Percentiles rank a stretch among this genome's conserved stretches.
Conservation (phyloP, 2,888 invertebrate genomes). For the Dioctria rufipes region DNA sequence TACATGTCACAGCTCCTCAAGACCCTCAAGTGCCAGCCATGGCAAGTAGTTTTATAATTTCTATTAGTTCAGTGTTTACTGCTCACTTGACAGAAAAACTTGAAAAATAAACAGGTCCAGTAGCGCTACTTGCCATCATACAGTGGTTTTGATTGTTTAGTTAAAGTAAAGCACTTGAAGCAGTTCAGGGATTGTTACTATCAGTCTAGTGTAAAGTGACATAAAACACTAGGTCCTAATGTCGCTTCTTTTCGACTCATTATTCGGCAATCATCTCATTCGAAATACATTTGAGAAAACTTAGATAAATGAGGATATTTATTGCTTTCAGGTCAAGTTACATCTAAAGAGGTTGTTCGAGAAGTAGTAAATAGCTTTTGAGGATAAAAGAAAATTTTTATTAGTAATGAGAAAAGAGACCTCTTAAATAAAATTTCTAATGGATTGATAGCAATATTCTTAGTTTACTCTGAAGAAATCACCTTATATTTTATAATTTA, state of each 20-base stretch:
- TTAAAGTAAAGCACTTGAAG: slow-evolving; percentile 49
- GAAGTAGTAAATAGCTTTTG: too few relatives aligned
- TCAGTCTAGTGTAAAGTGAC: slow-evolving; percentile 56
- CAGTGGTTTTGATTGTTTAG: slow-evolving; percentile 42
- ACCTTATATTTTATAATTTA: too few relatives aligned
- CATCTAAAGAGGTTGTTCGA: too few relatives aligned
- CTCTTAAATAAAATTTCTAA: too few relatives aligned
- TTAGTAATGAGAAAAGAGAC: too few relatives aligned
- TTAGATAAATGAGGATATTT: too few relatives aligned
- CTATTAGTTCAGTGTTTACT: slow-evolving; percentile 17
- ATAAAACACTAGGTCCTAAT: slow-evolving; percentile 52
- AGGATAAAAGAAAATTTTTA: too few relatives aligned
- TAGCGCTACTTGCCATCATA: slow-evolving; percentile 29
- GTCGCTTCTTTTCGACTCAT: slow-evolving; percentile 49
- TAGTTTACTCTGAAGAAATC: too few relatives aligned
- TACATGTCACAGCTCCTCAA: slow-evolving; percentile 56
- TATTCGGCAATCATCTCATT: too few relatives aligned
- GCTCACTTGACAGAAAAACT: slow-evolving; percentile 30
- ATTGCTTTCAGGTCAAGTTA: too few relatives aligned
- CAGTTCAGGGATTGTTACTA: slow-evolving; percentile 54
- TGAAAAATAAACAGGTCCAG: slow-evolving; percentile 27
- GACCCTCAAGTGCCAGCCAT: slow-evolving; percentile 47
- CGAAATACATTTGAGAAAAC: too few relatives aligned
- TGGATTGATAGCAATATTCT: too few relatives aligned
- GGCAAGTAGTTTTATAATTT: slow-evolving; percentile 39